Evolutionary conservation across 2,888 invertebrate species (phyloP).

Genomic region (Drosophila setosimentum): DNA sequence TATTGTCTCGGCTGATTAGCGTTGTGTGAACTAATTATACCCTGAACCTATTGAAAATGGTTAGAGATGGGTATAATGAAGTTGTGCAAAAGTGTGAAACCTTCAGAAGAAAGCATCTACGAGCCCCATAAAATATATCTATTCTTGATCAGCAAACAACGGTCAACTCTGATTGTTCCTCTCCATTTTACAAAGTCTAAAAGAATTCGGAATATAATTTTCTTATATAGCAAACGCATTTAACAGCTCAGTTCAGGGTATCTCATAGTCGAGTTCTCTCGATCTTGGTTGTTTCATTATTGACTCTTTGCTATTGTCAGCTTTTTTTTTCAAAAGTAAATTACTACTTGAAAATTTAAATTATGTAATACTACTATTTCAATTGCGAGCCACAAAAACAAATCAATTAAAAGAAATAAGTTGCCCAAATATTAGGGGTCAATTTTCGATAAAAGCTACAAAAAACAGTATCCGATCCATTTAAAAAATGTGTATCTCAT

Average conservation of each 20-base stretch:
- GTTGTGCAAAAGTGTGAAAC: background rate
- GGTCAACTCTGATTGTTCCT: background rate
- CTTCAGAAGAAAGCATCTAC: background rate
- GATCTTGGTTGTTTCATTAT: background rate
- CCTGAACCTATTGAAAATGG: background rate
- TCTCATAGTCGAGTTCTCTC: background rate
- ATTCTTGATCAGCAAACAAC: background rate
- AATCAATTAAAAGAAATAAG: constrained; percentile 51
- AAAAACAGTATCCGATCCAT: constrained; percentile 29
- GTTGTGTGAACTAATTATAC: constrained; percentile 42
- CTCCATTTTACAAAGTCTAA: background rate
- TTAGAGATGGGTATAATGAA: background rate
- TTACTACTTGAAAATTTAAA: background rate
- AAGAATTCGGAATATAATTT: background rate
- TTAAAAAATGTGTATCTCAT: constrained; percentile 54
- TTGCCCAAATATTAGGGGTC: constrained; percentile 21
- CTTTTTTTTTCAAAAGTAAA: constrained; percentile 19
- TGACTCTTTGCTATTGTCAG: constrained; percentile 41
- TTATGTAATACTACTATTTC: background rate
- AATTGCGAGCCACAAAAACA: constrained; percentile 39
- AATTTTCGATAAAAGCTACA: constrained; percentile 14
- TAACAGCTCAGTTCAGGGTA: background rate
- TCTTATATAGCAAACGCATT: background rate
- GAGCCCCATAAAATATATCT: background rate
- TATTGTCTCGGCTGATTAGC: constrained; percentile 55